Evolutionary conservation across 2,888 invertebrate genomes (phyloP).

Genomic region (Latrodectus hesperus): DNA sequence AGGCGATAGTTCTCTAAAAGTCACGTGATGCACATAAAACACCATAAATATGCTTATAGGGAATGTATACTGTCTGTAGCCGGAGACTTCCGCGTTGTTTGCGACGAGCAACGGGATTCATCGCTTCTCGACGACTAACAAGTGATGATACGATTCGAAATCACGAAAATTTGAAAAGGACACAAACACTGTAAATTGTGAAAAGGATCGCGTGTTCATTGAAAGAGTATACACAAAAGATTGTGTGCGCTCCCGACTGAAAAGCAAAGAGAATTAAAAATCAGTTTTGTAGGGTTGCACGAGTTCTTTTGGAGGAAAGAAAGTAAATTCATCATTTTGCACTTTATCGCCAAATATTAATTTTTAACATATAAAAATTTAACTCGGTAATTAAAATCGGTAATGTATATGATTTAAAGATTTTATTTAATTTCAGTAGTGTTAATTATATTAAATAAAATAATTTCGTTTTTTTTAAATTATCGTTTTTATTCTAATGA

Average conservation of each 20-base stretch:
- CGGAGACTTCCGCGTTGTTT: neutral
- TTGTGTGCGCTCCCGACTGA: conserved; percentile 26
- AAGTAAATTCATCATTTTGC: neutral
- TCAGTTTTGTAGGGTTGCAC: conserved; percentile 31
- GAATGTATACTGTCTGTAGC: too few species aligned
- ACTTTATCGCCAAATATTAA: neutral
- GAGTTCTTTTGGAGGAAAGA: neutral
- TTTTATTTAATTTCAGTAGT: too few species aligned
- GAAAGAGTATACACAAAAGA: conserved; percentile 23
- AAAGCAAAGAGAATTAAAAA: conserved; percentile 35
- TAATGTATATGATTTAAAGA: too few species aligned
- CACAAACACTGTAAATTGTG: neutral
- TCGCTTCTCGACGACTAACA: conserved; percentile 14
- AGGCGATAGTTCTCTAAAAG: too few species aligned
- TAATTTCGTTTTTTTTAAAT: too few species aligned
- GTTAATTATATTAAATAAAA: too few species aligned
- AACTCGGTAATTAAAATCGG: too few species aligned
- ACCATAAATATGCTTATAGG: too few species aligned
- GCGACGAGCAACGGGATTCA: neutral
- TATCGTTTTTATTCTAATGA: too few species aligned
- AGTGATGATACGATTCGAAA: conserved; percentile 20
- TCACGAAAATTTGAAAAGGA: neutral
- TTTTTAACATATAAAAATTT: too few species aligned
- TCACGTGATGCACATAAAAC: too few species aligned
- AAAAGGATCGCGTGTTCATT: conserved; percentile 40